These are phyloP conservation scores for Pseudanteris insignis DNA, from an alignment of 2,888 invertebrate genomes.

Conservation along the genomic window DNA sequence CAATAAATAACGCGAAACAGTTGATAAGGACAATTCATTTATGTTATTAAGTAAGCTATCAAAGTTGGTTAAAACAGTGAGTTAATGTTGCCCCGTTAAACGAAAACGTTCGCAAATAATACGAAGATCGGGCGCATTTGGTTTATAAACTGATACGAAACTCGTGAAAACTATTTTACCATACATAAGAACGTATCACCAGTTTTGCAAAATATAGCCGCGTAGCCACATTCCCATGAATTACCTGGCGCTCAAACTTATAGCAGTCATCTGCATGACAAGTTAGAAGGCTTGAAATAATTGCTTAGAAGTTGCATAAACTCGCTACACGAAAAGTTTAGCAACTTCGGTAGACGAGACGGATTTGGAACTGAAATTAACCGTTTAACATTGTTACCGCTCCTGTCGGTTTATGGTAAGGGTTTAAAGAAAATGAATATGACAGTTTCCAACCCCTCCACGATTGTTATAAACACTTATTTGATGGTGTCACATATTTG, in stretches of 20 bases:
- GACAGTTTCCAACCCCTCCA: slow-evolving; percentile 15
- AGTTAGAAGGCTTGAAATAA: slow-evolving; percentile 41
- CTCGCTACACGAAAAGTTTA: slow-evolving; percentile 35
- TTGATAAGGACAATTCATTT: too few relatives aligned
- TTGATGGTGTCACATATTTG: too few relatives aligned
- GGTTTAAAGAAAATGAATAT: slow-evolving; percentile 14
- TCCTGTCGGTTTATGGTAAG: slow-evolving; percentile 4
- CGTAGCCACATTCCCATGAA: slow-evolving; percentile 34
- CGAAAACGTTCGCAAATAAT: too few relatives aligned
- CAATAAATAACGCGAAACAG: too few relatives aligned
- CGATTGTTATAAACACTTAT: too few relatives aligned
- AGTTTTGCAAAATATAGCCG: slow-evolving; percentile 30
- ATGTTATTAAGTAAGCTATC: too few relatives aligned
- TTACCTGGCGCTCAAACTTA: slow-evolving; percentile 36
- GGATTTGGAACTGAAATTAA: slow-evolving; percentile 36
- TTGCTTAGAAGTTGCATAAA: slow-evolving; percentile 40
- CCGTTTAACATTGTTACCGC: slow-evolving; percentile 34
- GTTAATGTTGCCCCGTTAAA: too few relatives aligned
- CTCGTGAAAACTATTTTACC: slow-evolving; percentile 14
- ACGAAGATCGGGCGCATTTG: slow-evolving; percentile 1
- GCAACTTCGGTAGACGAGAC: slow-evolving; percentile 34
- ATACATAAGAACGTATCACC: slow-evolving; percentile 16
- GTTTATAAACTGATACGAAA: slow-evolving; percentile 8
- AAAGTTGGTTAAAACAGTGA: too few relatives aligned
- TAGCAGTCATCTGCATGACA: slow-evolving; percentile 37